A percentile compares a stretch with the other conserved stretches of the same genome.
phyloP scores from a whole-genome alignment of 1,140 invertebrate genomes.

The Manduca sexta region DNA sequence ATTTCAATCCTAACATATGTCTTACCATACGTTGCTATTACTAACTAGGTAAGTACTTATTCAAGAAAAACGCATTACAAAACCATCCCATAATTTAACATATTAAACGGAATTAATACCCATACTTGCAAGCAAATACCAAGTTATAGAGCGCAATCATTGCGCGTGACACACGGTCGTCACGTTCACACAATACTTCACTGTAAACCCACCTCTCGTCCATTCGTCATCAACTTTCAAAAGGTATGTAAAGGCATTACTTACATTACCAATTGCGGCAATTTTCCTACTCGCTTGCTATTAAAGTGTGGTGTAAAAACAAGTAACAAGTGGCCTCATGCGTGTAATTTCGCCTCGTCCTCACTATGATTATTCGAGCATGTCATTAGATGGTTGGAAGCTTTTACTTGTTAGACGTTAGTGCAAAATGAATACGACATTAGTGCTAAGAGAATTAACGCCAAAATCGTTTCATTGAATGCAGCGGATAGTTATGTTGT shows the following conservation, averaged over 20 bases:
- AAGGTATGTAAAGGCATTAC: conserved; percentile 33
- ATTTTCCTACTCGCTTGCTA: conserved; percentile 38
- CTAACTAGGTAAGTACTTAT: too few relatives aligned
- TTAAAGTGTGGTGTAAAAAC: conserved; percentile 42
- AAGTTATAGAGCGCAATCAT: too few relatives aligned
- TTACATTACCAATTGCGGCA: conserved; percentile 36
- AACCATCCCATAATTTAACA: too few relatives aligned
- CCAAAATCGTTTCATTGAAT: conserved; percentile 15
- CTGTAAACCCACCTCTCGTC: background rate
- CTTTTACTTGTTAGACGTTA: conserved; percentile 21
- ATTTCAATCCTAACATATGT: too few relatives aligned
- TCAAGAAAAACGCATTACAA: too few relatives aligned
- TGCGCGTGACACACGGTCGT: conserved; percentile 7
- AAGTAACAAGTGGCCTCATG: conserved; percentile 27
- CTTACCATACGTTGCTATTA: too few relatives aligned
- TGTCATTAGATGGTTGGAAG: conserved; percentile 22
- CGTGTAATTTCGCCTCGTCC: conserved; percentile 42
- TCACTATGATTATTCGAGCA: conserved; percentile 35
- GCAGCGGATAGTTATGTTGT: conserved; percentile 5
- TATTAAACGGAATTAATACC: too few relatives aligned
- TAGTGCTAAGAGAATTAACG: conserved; percentile 13
- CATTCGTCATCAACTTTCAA: conserved; percentile 44
- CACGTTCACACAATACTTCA: background rate
- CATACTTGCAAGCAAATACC: too few relatives aligned
- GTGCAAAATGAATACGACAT: conserved; percentile 20